Evolutionary conservation across 1,140 invertebrate genomes (phyloP), one percentile per base, ranked within the genome.

Genomic region (Papilio xuthus): DNA sequence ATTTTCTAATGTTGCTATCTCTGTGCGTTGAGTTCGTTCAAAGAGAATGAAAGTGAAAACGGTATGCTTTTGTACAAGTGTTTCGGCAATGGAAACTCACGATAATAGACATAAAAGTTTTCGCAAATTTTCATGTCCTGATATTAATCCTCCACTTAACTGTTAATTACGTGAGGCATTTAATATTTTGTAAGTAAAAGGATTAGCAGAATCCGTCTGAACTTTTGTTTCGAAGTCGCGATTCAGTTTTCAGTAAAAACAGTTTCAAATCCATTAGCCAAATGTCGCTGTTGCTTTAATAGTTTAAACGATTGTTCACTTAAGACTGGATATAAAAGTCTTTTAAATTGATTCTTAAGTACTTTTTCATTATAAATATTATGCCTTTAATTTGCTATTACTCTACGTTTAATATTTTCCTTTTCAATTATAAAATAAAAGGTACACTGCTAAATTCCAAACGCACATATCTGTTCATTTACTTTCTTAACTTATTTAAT

Each of bases 271-370:
- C 60, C 60, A 67, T 67, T 67, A 67, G 13, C 26, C 4, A 67
- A 67, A 32, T 26, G 26, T 67, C 60, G 26, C n/a, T 9, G 50
- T 28, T 28, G 60, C 26, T 26, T 28, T 67, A 28, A 67, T 67
- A 67, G 60, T 28, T 28, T 18, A 67, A 67, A 67, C 26, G 60
- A 67, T 23, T 67, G 60, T 67, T 32, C 60, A 28, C 26, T 67
- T 60, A 18, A 67, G 60, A 67, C 60, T 28, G 13, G 1, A 15
- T 28, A 67, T 7, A 6, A 67, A 67, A 15, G 26, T 67, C 4
- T 67, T 67, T 32, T 28, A 28, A 28, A 67, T 67, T 28, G 2
- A 28, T 67, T 67, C 60, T 67, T 28, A 67, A 67, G 10, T 67
- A 67, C 60, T 28, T 28, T 28, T 26, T 32, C 60, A 7, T 26